Base-by-base conservation (phyloP, 2,113 vertebrate genomes). In the Plectropomus leopardus region DNA sequence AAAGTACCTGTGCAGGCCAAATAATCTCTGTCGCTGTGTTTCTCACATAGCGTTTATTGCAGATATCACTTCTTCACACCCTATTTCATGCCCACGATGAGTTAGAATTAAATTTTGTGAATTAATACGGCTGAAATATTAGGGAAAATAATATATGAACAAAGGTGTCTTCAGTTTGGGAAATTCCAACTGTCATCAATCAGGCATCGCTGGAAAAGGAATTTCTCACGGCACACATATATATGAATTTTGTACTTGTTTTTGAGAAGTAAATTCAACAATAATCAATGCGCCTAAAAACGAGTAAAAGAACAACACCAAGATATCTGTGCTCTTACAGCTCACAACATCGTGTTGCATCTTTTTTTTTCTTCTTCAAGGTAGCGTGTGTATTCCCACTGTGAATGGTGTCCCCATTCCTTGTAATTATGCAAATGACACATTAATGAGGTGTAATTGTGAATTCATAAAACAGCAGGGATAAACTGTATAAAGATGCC, bases 361-460 rank as follows among this genome's bases (percentile, higher is more conserved):
- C 72, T 82, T 80, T 81, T 80, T 86, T 69, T 36, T 34, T 14
- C 3, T 2, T 5, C 74, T 80, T 89, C 81, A 88, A 92, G 88
- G 90, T 90, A 87, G 82, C n/a, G n/a, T 61, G 76, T 83, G 89
- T 92, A 86, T 76, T 90, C 93, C 94, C 91, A 90, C 92, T 93
- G 94, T 70, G 92, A 88, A 78, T 23, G 78, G 89, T 92, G 94
- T 94, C 92, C 92, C 88, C 86, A 86, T 93, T 95, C 89, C 92
- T 94, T 86, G 91, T 95, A 95, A 96, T 96, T 95, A 96, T 95
- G 95, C 92, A 95, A 95, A 95, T 94, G 90, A 93, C 91, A 92
- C 93, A 93, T 96, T 95, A 96, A 96, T 95, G 93, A 95, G 94
- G 91, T 94, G 91, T 94, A 95, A 95, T 95, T 94, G 91, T 88